Percentiles rank a stretch among this genome's conserved stretches.
These are phyloP conservation scores for Sesia bembeciformis DNA, from an alignment of 2,888 invertebrate genomes.

Conservation along the genomic window DNA sequence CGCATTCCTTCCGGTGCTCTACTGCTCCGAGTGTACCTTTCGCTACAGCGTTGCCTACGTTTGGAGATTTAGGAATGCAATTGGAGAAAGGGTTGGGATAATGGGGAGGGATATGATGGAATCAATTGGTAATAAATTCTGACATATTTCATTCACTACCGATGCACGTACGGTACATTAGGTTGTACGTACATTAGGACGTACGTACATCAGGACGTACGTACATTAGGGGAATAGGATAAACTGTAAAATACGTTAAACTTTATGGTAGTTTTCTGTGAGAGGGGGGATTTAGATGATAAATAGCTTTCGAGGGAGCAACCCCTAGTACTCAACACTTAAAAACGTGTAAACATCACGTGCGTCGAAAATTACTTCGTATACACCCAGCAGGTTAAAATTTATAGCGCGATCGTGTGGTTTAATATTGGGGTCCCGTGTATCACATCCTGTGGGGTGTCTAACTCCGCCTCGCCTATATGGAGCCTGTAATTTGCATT, in stretches of 20 bases:
- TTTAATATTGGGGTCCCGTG: conserved; percentile 64
- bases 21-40: too few relatives aligned
- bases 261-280: too few relatives aligned
- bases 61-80: too few relatives aligned
- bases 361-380: conserved; percentile 47
- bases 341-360: conserved; percentile 49
- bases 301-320: not conserved
- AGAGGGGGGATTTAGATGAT: not conserved
- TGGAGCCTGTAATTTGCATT: conserved; percentile 66
- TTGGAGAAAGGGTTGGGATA: too few relatives aligned
- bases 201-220: too few relatives aligned
- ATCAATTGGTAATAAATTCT: too few relatives aligned
- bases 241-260: not conserved
- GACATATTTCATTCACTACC: too few relatives aligned
- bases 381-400: conserved; percentile 41
- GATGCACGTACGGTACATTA: too few relatives aligned
- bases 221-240: not conserved
- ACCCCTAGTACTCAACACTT: conserved; percentile 15
- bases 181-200: too few relatives aligned
- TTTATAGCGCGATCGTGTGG: conserved; percentile 61
- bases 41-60: too few relatives aligned
- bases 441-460: conserved; percentile 54
- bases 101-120: too few relatives aligned
- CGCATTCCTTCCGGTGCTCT: too few relatives aligned
- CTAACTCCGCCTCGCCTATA: conserved; percentile 41